Evolutionary conservation across 2,113 vertebrate genomes (phyloP), one percentile per base, ranked within the genome.

Genomic region (Sceloporus tristichus): DNA sequence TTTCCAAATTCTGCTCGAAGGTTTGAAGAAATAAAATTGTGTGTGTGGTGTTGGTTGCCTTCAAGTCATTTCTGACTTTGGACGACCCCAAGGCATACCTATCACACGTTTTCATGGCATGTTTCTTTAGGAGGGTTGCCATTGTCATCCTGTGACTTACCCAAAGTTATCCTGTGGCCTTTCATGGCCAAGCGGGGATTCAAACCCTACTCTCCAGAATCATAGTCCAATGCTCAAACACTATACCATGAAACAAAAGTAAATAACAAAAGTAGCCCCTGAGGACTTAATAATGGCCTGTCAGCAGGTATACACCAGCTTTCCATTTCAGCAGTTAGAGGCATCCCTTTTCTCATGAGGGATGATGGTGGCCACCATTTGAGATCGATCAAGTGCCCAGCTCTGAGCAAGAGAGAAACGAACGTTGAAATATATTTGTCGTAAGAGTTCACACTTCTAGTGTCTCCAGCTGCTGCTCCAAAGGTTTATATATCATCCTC

Each of bases 401-500:
- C 14, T 70, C 25, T 29, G 34, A 40, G 34, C 9, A 5, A 42
- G 21, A 27, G 3, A 56, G 59, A 9, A 40, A 42, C 21, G 1
- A 79, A 73, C 78, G 89, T 27, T 29, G 27, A 29, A 23, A 29
- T 29, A 71, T 54, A 54, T 56, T 80, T 48, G 82, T 70, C 83
- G 79, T 87, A 78, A 66, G 7, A 5, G 2, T 9, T 0, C 23
- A 0, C 75, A 68, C 74, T 3, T 88, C 86, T 56, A 14, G 38
- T 0, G 34, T n/a, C 10, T 0, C 27, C 71, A 56, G 59, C 48
- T 81, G 2, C 42, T 0, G 84, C 84, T 86, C 19, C 54, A 79
- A 16, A 38, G 84, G n/a, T 77, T 78, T n/a, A 84, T 71, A 65
- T 54, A 48, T 83, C 77, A 86, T 48, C 65, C 29, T 0, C 25